Base-by-base conservation (phyloP, 2,113 vertebrate genomes). In the Bombycilla garrulus region DNA sequence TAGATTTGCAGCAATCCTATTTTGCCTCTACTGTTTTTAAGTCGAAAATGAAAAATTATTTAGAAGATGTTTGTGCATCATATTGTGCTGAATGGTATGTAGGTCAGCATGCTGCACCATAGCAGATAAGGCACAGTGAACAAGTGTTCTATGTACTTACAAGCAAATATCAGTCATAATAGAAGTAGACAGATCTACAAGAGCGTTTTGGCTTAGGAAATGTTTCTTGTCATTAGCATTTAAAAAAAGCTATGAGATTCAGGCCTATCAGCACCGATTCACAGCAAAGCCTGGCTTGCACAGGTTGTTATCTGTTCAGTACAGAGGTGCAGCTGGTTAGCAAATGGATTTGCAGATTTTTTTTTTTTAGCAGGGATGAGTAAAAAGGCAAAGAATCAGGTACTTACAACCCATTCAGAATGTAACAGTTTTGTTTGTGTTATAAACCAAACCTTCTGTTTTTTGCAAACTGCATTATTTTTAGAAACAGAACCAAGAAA, bases 81-180 rank as follows among this genome's bases (percentile, higher is more conserved):
- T 98, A 99, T 99, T 99, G 99, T 99, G 98, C 99, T 99, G 99
- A 99, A 98, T 98, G 99, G 98, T 99, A 99, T 99, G 99, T 99
- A 99, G 99, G 99, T 99, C 99, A 99, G 99, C 98, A 98, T 99
- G 99, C 99, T 99, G 99, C 99, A 99, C 98, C 98, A 98, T 98
- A 96, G 92, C 98, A 99, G 99, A 99, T 99, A 99, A 99, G 99
- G 99, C 98, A 97, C 98, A 84, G 98, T 98, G 98, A 99, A 99
- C 99, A 99, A 99, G 99, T 99, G 99, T 98, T 99, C 98, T 99
- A 98, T 99, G 99, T 99, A 99, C 99, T 99, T 99, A 99, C 99
- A 99, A 99, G 99, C 98, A 99, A 99, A 99, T 99, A 99, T 99
- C 99, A 99, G 99, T 99, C 99, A 99, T 99, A 99, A 99, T 99